Conservation (phyloP, 1,140 invertebrate species). For the Panagrolaimus sp. region DNA sequence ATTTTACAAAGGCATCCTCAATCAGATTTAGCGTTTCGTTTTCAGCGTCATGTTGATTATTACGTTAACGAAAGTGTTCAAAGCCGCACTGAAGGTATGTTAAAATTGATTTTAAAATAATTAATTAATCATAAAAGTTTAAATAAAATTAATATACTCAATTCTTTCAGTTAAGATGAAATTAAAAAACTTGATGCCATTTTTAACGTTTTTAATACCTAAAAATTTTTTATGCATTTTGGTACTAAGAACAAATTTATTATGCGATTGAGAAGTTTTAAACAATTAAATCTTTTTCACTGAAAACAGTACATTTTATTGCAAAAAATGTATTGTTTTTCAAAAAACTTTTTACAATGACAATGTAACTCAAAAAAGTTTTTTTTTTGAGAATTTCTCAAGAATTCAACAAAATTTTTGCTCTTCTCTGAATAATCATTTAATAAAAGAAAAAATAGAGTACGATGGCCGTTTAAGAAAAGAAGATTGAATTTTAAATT, state of each 20-base stretch:
- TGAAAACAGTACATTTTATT: too few species aligned
- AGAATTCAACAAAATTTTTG: conserved; percentile 12
- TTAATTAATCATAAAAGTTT: not conserved
- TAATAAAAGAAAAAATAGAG: not conserved
- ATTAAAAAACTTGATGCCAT: not conserved
- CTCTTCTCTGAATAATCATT: not conserved
- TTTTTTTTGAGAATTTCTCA: too few species aligned
- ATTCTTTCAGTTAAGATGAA: not conserved
- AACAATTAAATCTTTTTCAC: too few species aligned
- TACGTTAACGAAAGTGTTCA: conserved; percentile 41
- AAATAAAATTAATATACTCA: conserved; percentile 4
- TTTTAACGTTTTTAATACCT: too few species aligned
- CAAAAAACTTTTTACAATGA: too few species aligned
- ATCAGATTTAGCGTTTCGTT: conserved; percentile 41
- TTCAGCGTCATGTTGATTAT: conserved; percentile 36
- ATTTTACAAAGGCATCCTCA: conserved; percentile 39
- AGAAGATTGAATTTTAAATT: not conserved
- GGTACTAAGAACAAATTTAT: too few species aligned
- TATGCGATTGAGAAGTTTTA: too few species aligned
- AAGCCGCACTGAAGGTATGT: conserved; percentile 31
- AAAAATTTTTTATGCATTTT: too few species aligned
- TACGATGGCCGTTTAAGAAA: not conserved
- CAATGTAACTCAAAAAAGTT: too few species aligned
- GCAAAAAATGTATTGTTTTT: too few species aligned
- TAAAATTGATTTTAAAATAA: not conserved